Evolutionary conservation across 35 echinoderm and acorn worm species (phyloP), one percentile per base, ranked within the genome.

Genomic region (Holothuria glaberrima): DNA sequence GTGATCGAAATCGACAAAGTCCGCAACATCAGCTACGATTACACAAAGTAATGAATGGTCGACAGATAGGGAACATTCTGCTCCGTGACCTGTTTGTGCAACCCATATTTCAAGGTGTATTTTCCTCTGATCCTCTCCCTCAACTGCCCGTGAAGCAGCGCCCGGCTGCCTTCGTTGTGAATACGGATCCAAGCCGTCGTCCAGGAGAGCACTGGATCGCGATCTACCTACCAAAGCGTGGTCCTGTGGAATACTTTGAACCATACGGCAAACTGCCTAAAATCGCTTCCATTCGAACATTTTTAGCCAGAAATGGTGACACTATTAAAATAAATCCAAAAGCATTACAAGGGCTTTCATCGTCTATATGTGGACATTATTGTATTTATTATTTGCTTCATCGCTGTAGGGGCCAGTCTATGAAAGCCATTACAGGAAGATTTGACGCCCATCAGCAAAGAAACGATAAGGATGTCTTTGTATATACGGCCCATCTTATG

Each of bases 321-420:
- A n/a, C n/a, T n/a, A n/a, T n/a, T n/a, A n/a, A n/a, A n/a, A n/a
- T n/a, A n/a, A n/a, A n/a, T n/a, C n/a, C 44, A 0, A 5, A n/a
- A 19, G 18, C 74, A 36, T 3, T 45, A 18, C 50, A 14, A 54
- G 16, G 50, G 12, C 50, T 9, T 54, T 54, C 13, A 54, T 54
- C 50, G 50, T 54, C 50, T 17, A 9, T 54, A 9, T 54, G 50
- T 38, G 22, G 21, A 30, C 74, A 12, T 34, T 48, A 78, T 0
- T 78, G 74, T 13, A 38, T 78, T n/a, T 78, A 78, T 45, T 78
- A 44, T 48, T 34, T 78, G 22, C n/a, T 78, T 38, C 33, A 78
- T 36, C 74, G 74, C 6, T 78, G 74, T 46, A 33, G 74, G 14
- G 74, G 74, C 12, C 30, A 48, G 9, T 25, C 25, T 6, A 78